phyloP scores from a whole-genome alignment of 1,140 invertebrate species.

The Aplysia californica region DNA sequence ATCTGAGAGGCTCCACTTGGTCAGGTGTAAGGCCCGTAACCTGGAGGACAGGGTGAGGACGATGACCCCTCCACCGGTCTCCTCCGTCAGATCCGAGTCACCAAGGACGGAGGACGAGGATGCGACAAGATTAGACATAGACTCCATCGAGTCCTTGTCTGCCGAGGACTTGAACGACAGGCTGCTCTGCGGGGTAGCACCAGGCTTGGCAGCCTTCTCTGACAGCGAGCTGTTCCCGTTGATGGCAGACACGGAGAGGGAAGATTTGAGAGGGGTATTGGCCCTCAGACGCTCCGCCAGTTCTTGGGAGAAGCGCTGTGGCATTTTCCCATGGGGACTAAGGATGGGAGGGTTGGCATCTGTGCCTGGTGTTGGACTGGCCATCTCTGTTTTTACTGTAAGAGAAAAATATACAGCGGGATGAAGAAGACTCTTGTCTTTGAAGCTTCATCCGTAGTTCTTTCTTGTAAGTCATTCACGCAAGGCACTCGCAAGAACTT shows the following conservation, averaged over 20 bases:
- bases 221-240: not conserved
- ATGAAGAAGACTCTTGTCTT: too few species aligned
- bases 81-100: not conserved
- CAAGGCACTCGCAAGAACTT: too few species aligned
- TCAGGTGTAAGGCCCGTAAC: conserved; percentile 66
- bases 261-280: not conserved
- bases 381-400: conserved; percentile 2
- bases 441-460: too few species aligned
- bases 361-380: not conserved
- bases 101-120: conserved; percentile 2
- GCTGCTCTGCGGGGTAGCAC: not conserved
- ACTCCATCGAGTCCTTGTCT: conserved; percentile 10
- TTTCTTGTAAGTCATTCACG: too few species aligned
- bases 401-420: not conserved
- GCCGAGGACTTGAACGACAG: not conserved
- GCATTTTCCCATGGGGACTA: conserved; percentile 11
- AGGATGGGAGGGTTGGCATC: conserved; percentile 8
- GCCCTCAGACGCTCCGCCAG: conserved; percentile 14
- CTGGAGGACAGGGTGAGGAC: conserved; percentile 10
- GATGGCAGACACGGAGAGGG: not conserved
- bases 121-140: not conserved
- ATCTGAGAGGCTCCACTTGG: conserved; percentile 83
- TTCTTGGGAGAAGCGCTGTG: conserved; percentile 13
- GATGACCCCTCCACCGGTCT: conserved; percentile 4
- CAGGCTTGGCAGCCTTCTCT: conserved; percentile 1